Evolutionary conservation across 2,113 vertebrate genomes (phyloP).

Genomic region (Cettia cetti): DNA sequence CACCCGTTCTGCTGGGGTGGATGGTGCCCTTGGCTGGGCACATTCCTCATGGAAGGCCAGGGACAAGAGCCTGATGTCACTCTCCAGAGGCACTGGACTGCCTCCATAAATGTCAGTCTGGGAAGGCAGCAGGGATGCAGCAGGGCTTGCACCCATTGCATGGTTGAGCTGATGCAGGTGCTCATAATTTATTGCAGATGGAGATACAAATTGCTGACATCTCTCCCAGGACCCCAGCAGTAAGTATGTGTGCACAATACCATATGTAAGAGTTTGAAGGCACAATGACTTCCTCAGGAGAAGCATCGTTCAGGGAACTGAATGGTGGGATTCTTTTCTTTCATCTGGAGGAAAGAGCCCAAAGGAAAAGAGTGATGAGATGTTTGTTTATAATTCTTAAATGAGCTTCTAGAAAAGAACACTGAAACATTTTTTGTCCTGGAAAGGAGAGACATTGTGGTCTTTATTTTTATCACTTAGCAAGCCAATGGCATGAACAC

Average conservation of each 20-base stretch:
- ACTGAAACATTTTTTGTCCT: background rate
- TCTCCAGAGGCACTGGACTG: background rate
- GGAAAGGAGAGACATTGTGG: background rate
- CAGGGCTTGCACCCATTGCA: background rate
- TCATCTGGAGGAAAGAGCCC: background rate
- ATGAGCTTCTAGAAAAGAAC: background rate
- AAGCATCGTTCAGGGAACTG: background rate
- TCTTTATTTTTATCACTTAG: background rate
- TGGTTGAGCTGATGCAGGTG: conserved; percentile 16
- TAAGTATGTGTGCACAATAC: background rate
- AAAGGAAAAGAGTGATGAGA: background rate
- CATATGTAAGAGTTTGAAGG: background rate
- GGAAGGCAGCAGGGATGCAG: background rate
- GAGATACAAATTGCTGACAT: conserved; percentile 25
- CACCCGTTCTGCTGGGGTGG: background rate
- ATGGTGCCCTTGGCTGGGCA: background rate
- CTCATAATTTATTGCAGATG: conserved; percentile 36
- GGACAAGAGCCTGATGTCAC: background rate
- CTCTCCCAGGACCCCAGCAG: background rate
- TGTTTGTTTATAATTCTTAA: conserved; percentile 17
- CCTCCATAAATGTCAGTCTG: background rate
- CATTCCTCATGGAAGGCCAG: background rate
- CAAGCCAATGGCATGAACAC: background rate
- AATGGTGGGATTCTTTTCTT: background rate
- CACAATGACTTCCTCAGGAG: background rate